Percentiles rank a stretch among this genome's conserved stretches.
phyloP scores from a whole-genome alignment of 2,113 vertebrate genomes.

The Apteryx owenii region DNA sequence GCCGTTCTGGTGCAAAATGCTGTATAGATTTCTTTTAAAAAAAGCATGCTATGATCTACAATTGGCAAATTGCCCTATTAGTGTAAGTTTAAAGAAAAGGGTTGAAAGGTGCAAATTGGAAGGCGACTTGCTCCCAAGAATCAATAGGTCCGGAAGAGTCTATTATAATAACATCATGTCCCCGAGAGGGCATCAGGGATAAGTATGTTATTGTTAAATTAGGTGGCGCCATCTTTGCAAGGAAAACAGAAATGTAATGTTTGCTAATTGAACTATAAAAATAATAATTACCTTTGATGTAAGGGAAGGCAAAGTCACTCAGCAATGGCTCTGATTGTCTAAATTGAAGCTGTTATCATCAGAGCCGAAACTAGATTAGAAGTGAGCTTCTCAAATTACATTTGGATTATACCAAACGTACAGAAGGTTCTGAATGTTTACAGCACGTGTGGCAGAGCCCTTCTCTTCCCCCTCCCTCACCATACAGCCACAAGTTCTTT shows the following conservation, averaged over 20 bases:
- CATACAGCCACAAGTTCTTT: background rate
- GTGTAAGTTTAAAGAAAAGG: conserved; percentile 21
- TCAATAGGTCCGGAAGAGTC: conserved; percentile 65
- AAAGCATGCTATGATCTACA: conserved; percentile 11
- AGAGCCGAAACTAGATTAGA: conserved; percentile 67
- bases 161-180: conserved; percentile 63
- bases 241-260: conserved; percentile 73
- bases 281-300: conserved; percentile 80
- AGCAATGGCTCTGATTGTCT: conserved; percentile 65
- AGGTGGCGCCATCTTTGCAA: conserved; percentile 53
- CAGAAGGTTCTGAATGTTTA: background rate
- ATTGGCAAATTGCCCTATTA: conserved; percentile 18
- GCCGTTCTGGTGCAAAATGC: background rate
- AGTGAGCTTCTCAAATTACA: conserved; percentile 50
- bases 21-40: conserved; percentile 19
- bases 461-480: background rate
- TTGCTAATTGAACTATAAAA: conserved; percentile 82
- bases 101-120: conserved; percentile 49
- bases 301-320: conserved; percentile 68
- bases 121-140: conserved; percentile 43
- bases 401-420: background rate
- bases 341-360: conserved; percentile 74
- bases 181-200: conserved; percentile 54
- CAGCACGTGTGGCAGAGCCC: background rate
- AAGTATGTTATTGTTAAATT: conserved; percentile 70